These are phyloP conservation scores for Drosophila willistoni DNA, from an alignment of 1,140 invertebrate species.

Conservation along the genomic window DNA sequence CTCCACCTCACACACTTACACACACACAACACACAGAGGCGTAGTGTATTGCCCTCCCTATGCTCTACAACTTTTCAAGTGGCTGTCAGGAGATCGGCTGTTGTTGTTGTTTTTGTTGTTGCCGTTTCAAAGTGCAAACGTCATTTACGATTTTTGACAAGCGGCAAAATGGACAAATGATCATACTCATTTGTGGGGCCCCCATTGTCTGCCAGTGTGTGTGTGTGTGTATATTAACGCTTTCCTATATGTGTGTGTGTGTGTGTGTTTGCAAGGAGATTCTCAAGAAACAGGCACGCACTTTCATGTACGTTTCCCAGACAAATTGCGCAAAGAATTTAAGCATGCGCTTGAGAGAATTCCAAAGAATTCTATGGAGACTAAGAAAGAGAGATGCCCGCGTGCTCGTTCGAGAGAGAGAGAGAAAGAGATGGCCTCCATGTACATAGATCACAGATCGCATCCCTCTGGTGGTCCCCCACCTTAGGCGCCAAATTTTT, in stretches of 20 bases:
- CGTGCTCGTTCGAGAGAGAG: constrained; percentile 40
- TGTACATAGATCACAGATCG: constrained; percentile 4
- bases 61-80: constrained; percentile 57
- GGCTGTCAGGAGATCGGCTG: constrained; percentile 59
- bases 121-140: constrained; percentile 57
- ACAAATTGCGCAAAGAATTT: constrained; percentile 72
- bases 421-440: background rate
- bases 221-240: background rate
- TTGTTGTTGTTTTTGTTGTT: constrained; percentile 34
- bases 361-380: constrained; percentile 61
- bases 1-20: background rate
- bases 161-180: constrained; percentile 65
- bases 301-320: constrained; percentile 77
- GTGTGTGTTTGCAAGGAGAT: constrained; percentile 24
- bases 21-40: background rate
- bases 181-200: constrained; percentile 39
- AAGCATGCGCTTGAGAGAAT: constrained; percentile 68
- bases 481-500: constrained; percentile 15
- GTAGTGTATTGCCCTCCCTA: constrained; percentile 22
- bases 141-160: constrained; percentile 77
- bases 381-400: constrained; percentile 30
- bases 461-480: constrained; percentile 8
- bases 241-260: background rate
- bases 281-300: constrained; percentile 59
- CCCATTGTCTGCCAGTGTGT: constrained; percentile 4